phyloP scores from a whole-genome alignment of 2,888 invertebrate genomes.

The Mactromeris polynyma region DNA sequence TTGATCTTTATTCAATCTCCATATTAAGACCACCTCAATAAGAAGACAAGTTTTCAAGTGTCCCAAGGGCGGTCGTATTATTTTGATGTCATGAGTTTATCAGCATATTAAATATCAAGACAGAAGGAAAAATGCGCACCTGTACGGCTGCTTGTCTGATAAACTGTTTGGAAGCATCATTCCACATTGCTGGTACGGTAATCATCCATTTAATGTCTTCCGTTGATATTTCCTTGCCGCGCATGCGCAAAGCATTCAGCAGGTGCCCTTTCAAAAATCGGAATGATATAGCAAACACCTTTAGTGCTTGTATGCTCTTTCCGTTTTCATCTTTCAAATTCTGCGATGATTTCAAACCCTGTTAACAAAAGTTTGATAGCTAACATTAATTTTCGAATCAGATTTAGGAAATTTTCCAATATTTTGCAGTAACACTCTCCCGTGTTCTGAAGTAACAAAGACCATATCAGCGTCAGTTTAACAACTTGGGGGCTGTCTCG shows the following conservation, averaged over 20 bases:
- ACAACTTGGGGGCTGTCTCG: no score
- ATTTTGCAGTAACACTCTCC: no score
- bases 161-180: slow-evolving; percentile 63
- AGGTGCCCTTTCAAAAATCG: slow-evolving; percentile 65
- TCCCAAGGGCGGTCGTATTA: no score
- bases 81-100: no score
- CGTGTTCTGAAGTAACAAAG: no score
- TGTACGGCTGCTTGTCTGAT: slow-evolving; percentile 66
- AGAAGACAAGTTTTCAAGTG: no score
- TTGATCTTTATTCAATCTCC: no score
- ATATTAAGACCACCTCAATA: no score
- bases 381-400: background rate
- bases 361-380: background rate
- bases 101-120: no score
- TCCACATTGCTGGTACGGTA: slow-evolving; percentile 67
- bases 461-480: no score
- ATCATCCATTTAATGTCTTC: slow-evolving; percentile 70
- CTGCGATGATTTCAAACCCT: slow-evolving; percentile 50
- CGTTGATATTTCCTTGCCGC: slow-evolving; percentile 62
- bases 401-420: no score
- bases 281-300: slow-evolving; percentile 57
- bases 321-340: slow-evolving; percentile 67
- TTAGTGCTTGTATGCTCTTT: slow-evolving; percentile 57
- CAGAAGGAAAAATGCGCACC: slow-evolving; percentile 47
- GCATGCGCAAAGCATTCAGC: slow-evolving; percentile 67